Conservation (phyloP, 2,797 vertebrate genomes). For the Yasuhikotakia modesta region DNA sequence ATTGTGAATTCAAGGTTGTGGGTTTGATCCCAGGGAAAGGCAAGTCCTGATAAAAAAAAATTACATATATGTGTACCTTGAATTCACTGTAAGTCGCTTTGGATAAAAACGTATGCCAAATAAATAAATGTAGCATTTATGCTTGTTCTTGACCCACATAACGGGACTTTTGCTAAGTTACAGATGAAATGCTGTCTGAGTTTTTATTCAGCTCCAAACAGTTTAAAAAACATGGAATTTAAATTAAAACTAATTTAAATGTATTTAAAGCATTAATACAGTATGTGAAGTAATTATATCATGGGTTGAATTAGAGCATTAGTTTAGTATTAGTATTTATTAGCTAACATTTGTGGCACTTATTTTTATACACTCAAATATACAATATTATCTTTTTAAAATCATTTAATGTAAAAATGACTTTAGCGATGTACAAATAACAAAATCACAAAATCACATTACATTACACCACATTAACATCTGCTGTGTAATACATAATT, state of each 20-base stretch:
- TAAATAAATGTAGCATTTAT: too few relatives aligned
- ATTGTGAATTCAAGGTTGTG: too few relatives aligned
- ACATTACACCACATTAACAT: not conserved
- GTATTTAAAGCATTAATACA: not conserved
- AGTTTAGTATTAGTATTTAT: not conserved
- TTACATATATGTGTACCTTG: too few relatives aligned
- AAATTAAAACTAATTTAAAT: not conserved
- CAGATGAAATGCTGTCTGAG: constrained; percentile 12
- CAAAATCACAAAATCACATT: constrained; percentile 2
- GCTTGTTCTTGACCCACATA: constrained; percentile 46
- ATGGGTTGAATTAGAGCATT: too few relatives aligned
- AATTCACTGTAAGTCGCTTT: too few relatives aligned
- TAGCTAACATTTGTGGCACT: not conserved
- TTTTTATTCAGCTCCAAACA: constrained; percentile 8
- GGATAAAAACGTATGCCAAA: too few relatives aligned
- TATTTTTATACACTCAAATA: not conserved
- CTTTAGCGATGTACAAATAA: not conserved
- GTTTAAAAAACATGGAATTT: not conserved
- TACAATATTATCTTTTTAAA: not conserved
- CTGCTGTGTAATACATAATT: not conserved
- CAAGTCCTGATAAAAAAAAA: too few relatives aligned
- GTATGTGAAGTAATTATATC: too few relatives aligned
- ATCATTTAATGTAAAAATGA: not conserved
- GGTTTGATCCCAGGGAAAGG: too few relatives aligned
- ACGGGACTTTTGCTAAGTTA: constrained; percentile 2